Evolutionary conservation across 2,888 invertebrate genomes (phyloP).

Genomic region (Lepidochrysops patricia): DNA sequence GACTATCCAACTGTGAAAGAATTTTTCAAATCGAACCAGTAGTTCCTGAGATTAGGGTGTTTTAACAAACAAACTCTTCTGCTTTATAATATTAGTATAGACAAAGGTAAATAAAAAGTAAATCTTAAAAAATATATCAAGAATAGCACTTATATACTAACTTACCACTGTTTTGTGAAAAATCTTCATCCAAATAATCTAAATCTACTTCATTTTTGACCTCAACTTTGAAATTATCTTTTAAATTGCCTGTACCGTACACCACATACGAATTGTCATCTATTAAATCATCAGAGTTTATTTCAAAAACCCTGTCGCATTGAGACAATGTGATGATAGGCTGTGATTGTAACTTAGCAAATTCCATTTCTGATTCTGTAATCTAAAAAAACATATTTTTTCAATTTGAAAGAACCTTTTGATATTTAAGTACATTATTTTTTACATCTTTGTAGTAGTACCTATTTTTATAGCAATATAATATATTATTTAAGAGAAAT

Average conservation of each 20-base stretch:
- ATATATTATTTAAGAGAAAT: background rate
- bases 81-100: too few relatives aligned
- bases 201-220: conserved; percentile 39
- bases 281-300: conserved; percentile 16
- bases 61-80: too few relatives aligned
- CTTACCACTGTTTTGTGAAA: conserved; percentile 33
- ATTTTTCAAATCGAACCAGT: too few relatives aligned
- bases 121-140: too few relatives aligned
- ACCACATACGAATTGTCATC: conserved; percentile 27
- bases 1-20: too few relatives aligned
- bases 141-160: background rate
- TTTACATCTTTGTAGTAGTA: background rate
- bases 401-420: background rate
- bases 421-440: too few relatives aligned
- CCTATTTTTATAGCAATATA: too few relatives aligned
- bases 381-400: conserved; percentile 27
- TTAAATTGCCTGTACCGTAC: conserved; percentile 19
- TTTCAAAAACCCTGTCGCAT: conserved; percentile 29
- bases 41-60: too few relatives aligned
- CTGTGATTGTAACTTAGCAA: conserved; percentile 25
- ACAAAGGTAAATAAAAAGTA: too few relatives aligned
- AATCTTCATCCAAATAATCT: conserved; percentile 34
- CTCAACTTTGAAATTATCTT: conserved; percentile 38
- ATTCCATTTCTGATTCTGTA: conserved; percentile 30
- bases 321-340: conserved; percentile 29